phyloP scores from a whole-genome alignment of 2,797 vertebrate species.

The Micropoecilia bifurca region DNA sequence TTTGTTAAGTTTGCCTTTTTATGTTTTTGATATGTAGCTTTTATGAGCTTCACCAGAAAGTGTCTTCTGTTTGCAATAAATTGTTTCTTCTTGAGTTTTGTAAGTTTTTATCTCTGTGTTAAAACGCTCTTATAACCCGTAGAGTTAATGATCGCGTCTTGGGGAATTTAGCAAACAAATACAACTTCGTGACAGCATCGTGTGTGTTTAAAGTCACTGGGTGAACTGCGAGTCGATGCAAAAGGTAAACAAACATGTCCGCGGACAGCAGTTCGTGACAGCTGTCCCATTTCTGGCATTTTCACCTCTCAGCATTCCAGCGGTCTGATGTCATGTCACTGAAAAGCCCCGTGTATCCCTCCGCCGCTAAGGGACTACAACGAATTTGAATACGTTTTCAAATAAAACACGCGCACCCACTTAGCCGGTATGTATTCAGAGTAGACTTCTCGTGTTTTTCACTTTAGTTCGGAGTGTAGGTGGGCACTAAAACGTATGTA shows the following conservation, averaged over 20 bases:
- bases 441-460: fast-evolving
- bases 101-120: constrained; percentile 5
- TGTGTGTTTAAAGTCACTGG: constrained; percentile 35
- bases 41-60: constrained; percentile 50
- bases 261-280: constrained; percentile 57
- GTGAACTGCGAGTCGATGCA: constrained; percentile 19
- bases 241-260: constrained; percentile 65
- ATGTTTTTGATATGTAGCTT: constrained; percentile 32
- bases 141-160: not conserved
- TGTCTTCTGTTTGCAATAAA: constrained; percentile 66
- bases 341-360: constrained; percentile 69
- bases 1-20: constrained; percentile 28
- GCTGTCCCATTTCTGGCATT: constrained; percentile 83
- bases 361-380: constrained; percentile 69
- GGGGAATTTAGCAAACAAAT: constrained; percentile 1
- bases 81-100: constrained; percentile 16
- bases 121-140: not conserved
- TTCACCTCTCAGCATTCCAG: constrained; percentile 90
- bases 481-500: fast-evolving
- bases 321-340: constrained; percentile 90
- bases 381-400: not conserved
- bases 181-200: constrained; percentile 14
- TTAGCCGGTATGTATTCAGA: fast-evolving
- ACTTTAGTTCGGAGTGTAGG: fast-evolving
- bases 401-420: fast-evolving